Evolutionary conservation across 2,797 vertebrate genomes (phyloP).

Genomic region (Masticophis lateralis): DNA sequence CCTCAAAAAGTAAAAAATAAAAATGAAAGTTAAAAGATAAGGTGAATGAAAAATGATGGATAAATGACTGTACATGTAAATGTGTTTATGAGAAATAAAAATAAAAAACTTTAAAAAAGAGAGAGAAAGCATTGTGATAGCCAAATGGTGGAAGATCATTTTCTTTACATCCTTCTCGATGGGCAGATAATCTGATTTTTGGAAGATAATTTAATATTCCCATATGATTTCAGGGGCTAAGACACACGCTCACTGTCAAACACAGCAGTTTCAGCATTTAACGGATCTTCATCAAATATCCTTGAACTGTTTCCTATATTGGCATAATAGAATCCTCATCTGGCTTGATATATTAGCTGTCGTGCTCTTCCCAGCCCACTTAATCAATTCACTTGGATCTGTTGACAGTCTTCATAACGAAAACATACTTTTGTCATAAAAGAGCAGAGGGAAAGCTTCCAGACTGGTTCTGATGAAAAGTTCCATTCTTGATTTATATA

Average conservation of each 20-base stretch:
- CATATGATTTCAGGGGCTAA: neutral
- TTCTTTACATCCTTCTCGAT: neutral
- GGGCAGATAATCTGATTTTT: neutral
- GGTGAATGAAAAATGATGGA: no score
- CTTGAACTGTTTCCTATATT: constrained; percentile 4
- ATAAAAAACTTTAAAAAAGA: no score
- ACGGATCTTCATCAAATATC: constrained; percentile 19
- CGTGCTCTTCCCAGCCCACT: neutral
- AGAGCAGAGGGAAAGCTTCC: neutral
- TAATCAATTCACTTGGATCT: constrained; percentile 18
- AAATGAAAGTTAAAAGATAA: no score
- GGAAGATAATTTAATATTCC: neutral
- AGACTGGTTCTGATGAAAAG: neutral
- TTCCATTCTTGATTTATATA: neutral
- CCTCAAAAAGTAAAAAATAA: no score
- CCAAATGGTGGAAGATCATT: neutral
- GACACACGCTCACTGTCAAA: neutral
- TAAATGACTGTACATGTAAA: no score
- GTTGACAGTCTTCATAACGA: neutral
- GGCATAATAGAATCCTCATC: constrained; percentile 4
- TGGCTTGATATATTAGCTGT: constrained; percentile 7
- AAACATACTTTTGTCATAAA: neutral
- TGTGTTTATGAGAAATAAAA: no score
- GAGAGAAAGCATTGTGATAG: neutral
- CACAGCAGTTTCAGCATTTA: neutral